Base-by-base conservation (phyloP, 2,888 invertebrate species). In the Nomada goodeniana region DNA sequence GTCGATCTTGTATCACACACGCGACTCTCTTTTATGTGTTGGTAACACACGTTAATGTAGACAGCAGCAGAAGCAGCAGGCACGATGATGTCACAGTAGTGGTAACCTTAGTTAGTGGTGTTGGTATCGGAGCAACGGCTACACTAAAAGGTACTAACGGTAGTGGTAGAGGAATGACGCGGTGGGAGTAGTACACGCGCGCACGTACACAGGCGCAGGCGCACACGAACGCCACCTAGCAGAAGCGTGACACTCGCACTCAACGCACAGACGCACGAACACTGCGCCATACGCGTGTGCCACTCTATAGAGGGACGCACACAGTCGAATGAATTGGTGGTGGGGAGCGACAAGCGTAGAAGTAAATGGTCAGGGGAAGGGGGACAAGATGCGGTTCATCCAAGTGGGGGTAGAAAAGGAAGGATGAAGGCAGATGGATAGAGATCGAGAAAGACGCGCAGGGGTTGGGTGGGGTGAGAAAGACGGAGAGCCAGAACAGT, bases 381-480 rank as follows among this genome's bases (percentile, higher is more conserved):
- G 60, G 83, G 75, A 36, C 64, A 47, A 65, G 86, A 83, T 67
- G 82, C 80, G 74, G 86, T 79, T 52, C 65, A 72, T 20, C 61
- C 53, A 65, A 67, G 63, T 67, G 77, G 80, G 65, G 82, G 81
- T 69, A 69, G 83, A 76, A 57, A 84, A 72, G 81, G 83, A 86
- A 70, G 64, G 79, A 72, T 60, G 71, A 65, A 67, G 77, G 68
- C 71, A 71, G 76, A 67, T 57, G 83, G 70, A 82, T 67, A 57
- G 83, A 69, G 82, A 84, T 59, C 72, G 80, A 88, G 86, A 84
- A 78, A 83, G 83, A 79, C 75, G 82, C 76, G 78, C 61, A 29
- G 83, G 83, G 81, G 80, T 85, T 79, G 77, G 85, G 85, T 65
- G 78, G 80, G 86, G 82, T 79, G 77, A 81, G 86, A 86, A 80